Percentiles rank a stretch among this genome's conserved stretches.
These are phyloP conservation scores for Bombus haemorrhoidalis DNA, from an alignment of 1,140 invertebrate genomes.

Conservation along the genomic window DNA sequence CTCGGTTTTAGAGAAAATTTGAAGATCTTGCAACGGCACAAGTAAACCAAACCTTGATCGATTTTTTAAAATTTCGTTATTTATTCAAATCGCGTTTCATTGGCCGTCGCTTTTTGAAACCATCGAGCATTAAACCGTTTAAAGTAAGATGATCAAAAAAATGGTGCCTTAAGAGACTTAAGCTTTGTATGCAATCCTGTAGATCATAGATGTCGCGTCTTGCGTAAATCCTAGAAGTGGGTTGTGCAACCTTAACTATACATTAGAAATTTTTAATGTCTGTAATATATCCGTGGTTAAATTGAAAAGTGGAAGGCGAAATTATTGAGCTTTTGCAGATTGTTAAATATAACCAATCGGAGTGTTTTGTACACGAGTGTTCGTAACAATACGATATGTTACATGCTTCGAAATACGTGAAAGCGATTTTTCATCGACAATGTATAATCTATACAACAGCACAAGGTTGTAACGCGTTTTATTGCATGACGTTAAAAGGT, in stretches of 20 bases:
- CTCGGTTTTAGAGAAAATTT: background rate
- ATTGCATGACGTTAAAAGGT: too few relatives aligned
- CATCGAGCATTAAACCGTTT: background rate
- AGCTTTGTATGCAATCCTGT: background rate
- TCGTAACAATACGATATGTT: background rate
- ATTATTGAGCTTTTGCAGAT: background rate
- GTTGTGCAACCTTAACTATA: background rate
- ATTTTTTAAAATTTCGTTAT: background rate
- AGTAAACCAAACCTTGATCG: too few relatives aligned
- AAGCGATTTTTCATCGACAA: background rate
- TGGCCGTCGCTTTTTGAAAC: background rate
- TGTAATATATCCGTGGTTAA: too few relatives aligned
- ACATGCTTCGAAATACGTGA: too few relatives aligned
- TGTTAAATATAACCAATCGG: background rate
- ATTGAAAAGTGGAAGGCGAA: background rate
- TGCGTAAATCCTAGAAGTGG: background rate
- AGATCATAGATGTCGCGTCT: constrained; percentile 24
- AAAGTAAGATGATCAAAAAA: background rate
- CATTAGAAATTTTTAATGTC: background rate
- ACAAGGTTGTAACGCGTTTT: background rate
- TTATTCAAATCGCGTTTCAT: background rate
- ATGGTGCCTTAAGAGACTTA: background rate
- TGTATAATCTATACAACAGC: background rate
- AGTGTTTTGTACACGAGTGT: background rate
- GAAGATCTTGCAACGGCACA: background rate